Base-by-base conservation (phyloP, 2,888 invertebrate genomes). In the Tenthredo distinguenda region DNA sequence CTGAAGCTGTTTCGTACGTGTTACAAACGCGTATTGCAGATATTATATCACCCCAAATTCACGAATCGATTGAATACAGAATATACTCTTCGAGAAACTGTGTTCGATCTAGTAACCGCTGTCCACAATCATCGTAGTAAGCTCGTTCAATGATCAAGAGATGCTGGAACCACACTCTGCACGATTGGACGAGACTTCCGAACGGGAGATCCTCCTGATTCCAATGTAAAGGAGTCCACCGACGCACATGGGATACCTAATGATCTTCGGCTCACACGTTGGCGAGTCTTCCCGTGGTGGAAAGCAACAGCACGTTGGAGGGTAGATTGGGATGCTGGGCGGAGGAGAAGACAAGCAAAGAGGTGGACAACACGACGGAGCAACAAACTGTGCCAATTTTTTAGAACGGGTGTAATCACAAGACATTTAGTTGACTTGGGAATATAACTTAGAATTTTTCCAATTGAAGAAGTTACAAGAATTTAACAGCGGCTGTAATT, bases 281-380 rank as follows among this genome's bases (percentile, higher is more conserved):
- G 62, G 18, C 81, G n/a, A 50, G 26, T 18, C 10, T 34, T 26
- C 5, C 2, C 34, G 7, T 7, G 83, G 47, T 55, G 31, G 31
- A 37, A 15, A 21, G 62, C 40, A 62, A 21, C 84, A 84, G 43
- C 71, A 50, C 6, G 9, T 47, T 1, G 84, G 71, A 7, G 71
- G 84, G 26, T 55, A 68, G 37, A 84, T 40, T 2, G 84, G 84
- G n/a, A 84, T 84, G 37, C 40, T 47, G 7, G 72, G 84, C n/a
- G 50, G 47, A 12, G 84, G 84, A 47, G 50, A 71, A 40, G 47
- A 15, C 40, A 12, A 43, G 26, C 84, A n/a, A 40, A 50, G 50
- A 0, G 43, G 12, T 40, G 31, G 47, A 72, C 31, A 71, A 43
- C 55, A n/a, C 9, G 62, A n/a, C 9, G 62, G 31, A 31, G 12